Base-by-base conservation (phyloP, 1,140 invertebrate genomes). In the Thalassaphorura encarpata region DNA sequence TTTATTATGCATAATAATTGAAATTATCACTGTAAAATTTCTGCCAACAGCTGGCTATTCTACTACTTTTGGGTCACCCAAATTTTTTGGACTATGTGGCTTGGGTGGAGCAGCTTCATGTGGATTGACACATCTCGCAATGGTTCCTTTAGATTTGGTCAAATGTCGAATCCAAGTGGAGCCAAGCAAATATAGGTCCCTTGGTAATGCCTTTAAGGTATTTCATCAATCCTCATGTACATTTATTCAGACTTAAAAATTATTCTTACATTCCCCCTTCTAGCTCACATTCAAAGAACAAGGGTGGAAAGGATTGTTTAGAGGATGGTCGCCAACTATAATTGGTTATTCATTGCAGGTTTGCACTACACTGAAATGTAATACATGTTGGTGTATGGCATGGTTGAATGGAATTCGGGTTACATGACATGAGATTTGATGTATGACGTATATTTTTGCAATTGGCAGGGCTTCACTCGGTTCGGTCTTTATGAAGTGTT, bases 151-250 rank as follows among this genome's bases (percentile, higher is more conserved):
- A 59, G 96, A 99, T 82, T 77, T 99, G 71, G 93, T 99, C 31
- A 99, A 99, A 78, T 99, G 96, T 73, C 82, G 97, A 67, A 86
- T 99, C 62, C 96, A 99, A 79, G 94, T 97, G 50, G 83, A 97
- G 71, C 80, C 89, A 11, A 87, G 75, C 43, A 97, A 97, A 74
- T 97, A 96, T 75, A 95, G 92, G 76, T 85, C 83, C 58, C 84
- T 97, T 39, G 72, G n/a, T 56, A 83, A 82, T 70, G 93, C 93
- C 26, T 97, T 97, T 76, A 84, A 70, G 66, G 78, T 80, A 68
- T 69, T 27, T 39, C 56, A 42, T 11, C n/a, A 11, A 11, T 36
- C n/a, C 33, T 11, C n/a, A n/a, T n/a, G 11, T 11, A 36, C 11
- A 36, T 36, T 36, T 11, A 36, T 11, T 11, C n/a, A n/a, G n/a